Evolutionary conservation across 2,888 invertebrate species (phyloP), one percentile per base, ranked within the genome.

Genomic region (Noctua janthina): DNA sequence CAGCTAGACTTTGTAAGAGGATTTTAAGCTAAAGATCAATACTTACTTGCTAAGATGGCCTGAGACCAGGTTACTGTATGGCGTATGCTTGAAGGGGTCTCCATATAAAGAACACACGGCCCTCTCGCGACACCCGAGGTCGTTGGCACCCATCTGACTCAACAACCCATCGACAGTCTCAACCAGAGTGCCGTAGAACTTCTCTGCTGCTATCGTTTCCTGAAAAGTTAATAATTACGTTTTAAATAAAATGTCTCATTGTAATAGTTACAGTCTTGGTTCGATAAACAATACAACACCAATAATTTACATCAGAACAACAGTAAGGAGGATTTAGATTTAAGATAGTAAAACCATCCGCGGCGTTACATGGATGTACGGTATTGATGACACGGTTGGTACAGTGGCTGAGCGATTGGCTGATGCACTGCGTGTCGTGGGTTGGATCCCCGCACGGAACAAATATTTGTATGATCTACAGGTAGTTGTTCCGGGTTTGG

Each of bases 41-140:
- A 97, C 98, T 97, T 94, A 99, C 99, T 99, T 98, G 97, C 99
- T 99, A 70, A 99, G 97, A 93, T 99, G 99, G 67, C 98, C 98
- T 35, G 99, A 99, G 76, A 99, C 97, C 82, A 99, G 97, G 95
- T 99, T 99, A 93, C 99, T 99, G 93, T 98, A 98, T 0, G 99
- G 99, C 82, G 98, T 98, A 91, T 98, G 99, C 90, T 98, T 98
- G 85, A 97, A 97, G 0, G 99, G 99, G 92, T 98, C 98, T 91
- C 98, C 98, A 95, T 99, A 99, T 97, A 99, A 98, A 86, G 98
- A 98, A 92, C 99, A 99, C 4, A 99, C 98, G 0, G 99, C 97
- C 82, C 98, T 96, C 93, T 99, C 98, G 82, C 98, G 97, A 92
- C 99, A 99, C 0, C 97, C 97, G 85, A 98, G 98, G 20, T 98